phyloP scores from a whole-genome alignment of 2,797 vertebrate genomes.

The Premnoplex brunnescens region DNA sequence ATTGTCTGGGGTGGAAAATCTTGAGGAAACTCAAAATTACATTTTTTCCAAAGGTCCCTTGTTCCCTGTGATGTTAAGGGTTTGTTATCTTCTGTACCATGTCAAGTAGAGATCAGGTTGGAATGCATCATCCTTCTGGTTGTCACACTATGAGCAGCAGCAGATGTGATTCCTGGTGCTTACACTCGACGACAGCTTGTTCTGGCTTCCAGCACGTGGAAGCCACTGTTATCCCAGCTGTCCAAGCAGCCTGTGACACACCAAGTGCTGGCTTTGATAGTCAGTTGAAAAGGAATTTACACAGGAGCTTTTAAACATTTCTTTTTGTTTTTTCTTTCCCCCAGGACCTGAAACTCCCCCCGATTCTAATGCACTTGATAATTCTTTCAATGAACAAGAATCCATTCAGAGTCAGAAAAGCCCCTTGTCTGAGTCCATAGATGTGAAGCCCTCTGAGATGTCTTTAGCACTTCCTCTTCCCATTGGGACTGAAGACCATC shows the following conservation, averaged over 20 bases:
- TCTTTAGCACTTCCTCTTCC: constrained; percentile 78
- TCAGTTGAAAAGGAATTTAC: not conserved
- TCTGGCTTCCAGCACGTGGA: not conserved
- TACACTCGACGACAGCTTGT: not conserved
- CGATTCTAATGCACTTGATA: constrained; percentile 67
- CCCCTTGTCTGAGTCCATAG: constrained; percentile 74
- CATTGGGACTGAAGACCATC: constrained; percentile 78
- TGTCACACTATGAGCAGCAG: not conserved
- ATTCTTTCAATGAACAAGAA: constrained; percentile 74
- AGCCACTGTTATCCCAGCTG: not conserved
- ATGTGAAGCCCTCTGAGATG: constrained; percentile 81
- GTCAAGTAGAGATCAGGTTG: not conserved
- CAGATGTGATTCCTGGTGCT: not conserved
- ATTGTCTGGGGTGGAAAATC: not conserved
- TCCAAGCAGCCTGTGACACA: not conserved
- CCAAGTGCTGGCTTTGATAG: not conserved
- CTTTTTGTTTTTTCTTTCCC: not conserved
- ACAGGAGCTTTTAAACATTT: not conserved
- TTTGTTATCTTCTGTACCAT: not conserved
- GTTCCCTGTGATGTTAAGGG: not conserved
- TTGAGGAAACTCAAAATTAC: not conserved
- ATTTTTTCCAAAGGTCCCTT: not conserved
- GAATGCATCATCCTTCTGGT: not conserved
- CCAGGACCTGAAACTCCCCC: constrained; percentile 73
- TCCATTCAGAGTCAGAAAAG: constrained; percentile 75